Base-by-base conservation (phyloP, 2,797 vertebrate genomes). In the Acipenser transmontanus region DNA sequence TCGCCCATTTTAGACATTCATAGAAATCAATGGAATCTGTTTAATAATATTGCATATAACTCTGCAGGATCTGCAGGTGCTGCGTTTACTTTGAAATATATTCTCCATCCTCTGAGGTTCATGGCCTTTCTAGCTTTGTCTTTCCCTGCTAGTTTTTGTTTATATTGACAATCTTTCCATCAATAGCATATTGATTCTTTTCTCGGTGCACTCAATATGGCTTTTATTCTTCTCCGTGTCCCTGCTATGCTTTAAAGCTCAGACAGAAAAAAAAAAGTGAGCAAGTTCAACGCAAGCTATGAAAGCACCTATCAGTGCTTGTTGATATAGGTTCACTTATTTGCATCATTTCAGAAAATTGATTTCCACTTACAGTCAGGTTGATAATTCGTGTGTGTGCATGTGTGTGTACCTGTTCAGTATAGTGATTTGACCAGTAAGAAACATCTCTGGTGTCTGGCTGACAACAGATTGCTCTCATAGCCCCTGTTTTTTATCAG, bases 111-210 rank as follows among this genome's bases (percentile, higher is more conserved):
- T 57, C 11, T 57, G 14, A 57, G 17, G 60, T 34, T 50, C 6
- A 7, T 51, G 66, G 69, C 1, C 12, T 66, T 54, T 68, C 7
- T 50, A 65, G 9, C 59, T 62, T 63, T 72, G 61, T 56, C 51
- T 68, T 11, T 6, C 59, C 0, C 50, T 78, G 66, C 50, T 64
- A 14, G 1, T 0, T 71, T 6, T 69, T 68, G 6, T 2, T 79
- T 65, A 57, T 2, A 59, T 47, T 13, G 63, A 6, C 59, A 7
- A 68, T 68, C 11, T 76, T 73, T 69, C 57, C 49, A 67, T 12
- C 3, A 73, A 69, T 69, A 76, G 65, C 2, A 50, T 66, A 64
- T 60, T 68, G 66, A 73, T 70, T 75, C 17, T 73, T 74, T 0
- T 1, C 70, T 67, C 64, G 66, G 70, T 0, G 6, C 61, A 7